These are phyloP conservation scores for Echinops telfairi DNA, from an alignment of 2,113 vertebrate species.

Conservation along the genomic window DNA sequence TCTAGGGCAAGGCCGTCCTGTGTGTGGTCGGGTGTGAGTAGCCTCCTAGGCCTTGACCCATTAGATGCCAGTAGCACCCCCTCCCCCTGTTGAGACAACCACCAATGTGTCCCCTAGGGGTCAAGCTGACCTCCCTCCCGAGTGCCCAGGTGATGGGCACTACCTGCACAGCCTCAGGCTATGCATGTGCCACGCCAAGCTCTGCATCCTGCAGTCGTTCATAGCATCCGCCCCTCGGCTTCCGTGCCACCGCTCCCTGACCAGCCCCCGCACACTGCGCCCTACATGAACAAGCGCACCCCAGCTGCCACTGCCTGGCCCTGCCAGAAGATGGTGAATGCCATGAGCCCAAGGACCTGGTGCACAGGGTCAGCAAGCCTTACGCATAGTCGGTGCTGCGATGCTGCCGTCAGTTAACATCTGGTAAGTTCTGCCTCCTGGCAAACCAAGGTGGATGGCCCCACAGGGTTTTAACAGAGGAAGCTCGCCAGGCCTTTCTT, in stretches of 20 bases:
- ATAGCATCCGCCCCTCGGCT: neutral
- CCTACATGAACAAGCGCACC: neutral
- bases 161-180: neutral
- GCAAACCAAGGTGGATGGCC: neutral
- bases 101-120: neutral
- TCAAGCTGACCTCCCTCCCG: neutral
- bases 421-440: neutral
- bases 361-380: accelerated
- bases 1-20: neutral
- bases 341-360: neutral
- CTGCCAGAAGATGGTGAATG: accelerated
- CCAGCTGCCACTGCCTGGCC: neutral
- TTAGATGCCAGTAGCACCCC: neutral
- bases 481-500: neutral
- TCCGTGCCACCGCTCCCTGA: neutral
- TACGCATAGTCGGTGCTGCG: neutral
- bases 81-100: neutral
- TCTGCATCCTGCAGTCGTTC: neutral
- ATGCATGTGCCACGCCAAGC: neutral
- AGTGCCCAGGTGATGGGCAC: accelerated
- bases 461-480: neutral
- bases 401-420: neutral
- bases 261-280: neutral
- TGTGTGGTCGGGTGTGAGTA: neutral
- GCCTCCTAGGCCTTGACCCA: neutral